Base-by-base conservation (phyloP, 2,113 vertebrate species). In the Scomber colias region DNA sequence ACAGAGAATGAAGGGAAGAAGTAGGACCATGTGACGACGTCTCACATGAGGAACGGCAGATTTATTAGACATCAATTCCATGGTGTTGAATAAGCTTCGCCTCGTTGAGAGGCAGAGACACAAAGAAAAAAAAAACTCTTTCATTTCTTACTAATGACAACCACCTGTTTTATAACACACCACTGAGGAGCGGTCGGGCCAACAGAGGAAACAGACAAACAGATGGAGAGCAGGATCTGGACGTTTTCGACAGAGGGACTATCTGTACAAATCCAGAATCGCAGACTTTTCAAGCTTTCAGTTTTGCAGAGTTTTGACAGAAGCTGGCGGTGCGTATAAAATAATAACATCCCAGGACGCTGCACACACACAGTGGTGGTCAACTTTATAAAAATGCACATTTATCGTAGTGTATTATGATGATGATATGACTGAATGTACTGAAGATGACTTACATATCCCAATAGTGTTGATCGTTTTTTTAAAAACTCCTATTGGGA, bases 51-150 rank as follows among this genome's bases (percentile, higher is more conserved):
- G 95, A 96, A 71, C 93, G 94, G 93, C 95, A 78, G 74, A 90
- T 91, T 86, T 89, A 96, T 96, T 95, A 97, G 95, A 97, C 98
- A 97, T 98, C 97, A 96, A 95, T 97, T 98, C 97, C 97, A 96
- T 97, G 97, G 97, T 98, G 97, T 99, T 87, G 78, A 87, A 90
- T 97, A 95, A 97, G 95, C 96, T 97, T 97, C 96, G 96, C 97
- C 97, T 98, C 97, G 95, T 95, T 97, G 95, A 96, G 96, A 98
- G 96, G 97, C 96, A 96, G 96, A 96, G 95, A 96, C 24, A 89
- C 82, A 94, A 89, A 75, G 66, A 50, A 17, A 21, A 53, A 54
- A 27, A 64, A 69, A 95, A 93, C 95, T 94, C 96, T 96, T 96
- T 97, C 95, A 95, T 97, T 97, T 98, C 81, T 97, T 96, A 96